A percentile compares a stretch with the other conserved stretches of the same genome.
phyloP scores from a whole-genome alignment of 2,888 invertebrate genomes.

The Drosophila fulvimacula region DNA sequence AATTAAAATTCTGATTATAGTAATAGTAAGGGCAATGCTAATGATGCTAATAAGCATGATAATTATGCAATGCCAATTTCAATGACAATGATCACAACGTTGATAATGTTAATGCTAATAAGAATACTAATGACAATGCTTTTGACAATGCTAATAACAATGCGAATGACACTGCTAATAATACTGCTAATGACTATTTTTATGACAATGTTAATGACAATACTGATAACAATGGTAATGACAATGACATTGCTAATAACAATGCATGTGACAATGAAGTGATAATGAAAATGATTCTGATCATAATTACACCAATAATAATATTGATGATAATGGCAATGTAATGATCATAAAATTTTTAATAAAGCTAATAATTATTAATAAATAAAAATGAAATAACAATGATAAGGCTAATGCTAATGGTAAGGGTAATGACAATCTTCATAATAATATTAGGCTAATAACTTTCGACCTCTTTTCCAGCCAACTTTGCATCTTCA shows the following conservation, averaged over 20 bases:
- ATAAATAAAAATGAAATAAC: not conserved
- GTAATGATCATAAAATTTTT: not conserved
- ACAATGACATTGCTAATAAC: not conserved
- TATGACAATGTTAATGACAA: not conserved
- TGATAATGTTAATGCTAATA: not conserved
- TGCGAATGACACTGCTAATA: not conserved
- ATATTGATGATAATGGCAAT: not conserved
- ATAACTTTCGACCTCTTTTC: not conserved
- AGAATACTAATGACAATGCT: not conserved
- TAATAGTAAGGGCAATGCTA: not conserved
- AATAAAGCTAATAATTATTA: not conserved
- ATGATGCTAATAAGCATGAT: too few relatives aligned
- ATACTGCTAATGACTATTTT: not conserved
- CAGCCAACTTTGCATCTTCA: not conserved
- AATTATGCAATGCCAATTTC: too few relatives aligned
- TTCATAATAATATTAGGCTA: not conserved
- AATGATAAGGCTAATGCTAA: not conserved
- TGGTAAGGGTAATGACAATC: not conserved
- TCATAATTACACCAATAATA: not conserved
- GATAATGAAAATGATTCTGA: not conserved
- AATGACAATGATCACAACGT: too few relatives aligned
- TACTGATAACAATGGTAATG: not conserved
- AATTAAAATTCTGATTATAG: not conserved
- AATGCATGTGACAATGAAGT: not conserved
- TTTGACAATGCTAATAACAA: not conserved